Percentiles rank a stretch among this genome's conserved stretches.
Conservation (phyloP, 2,113 vertebrate genomes). For the Baryphthengus martii region DNA sequence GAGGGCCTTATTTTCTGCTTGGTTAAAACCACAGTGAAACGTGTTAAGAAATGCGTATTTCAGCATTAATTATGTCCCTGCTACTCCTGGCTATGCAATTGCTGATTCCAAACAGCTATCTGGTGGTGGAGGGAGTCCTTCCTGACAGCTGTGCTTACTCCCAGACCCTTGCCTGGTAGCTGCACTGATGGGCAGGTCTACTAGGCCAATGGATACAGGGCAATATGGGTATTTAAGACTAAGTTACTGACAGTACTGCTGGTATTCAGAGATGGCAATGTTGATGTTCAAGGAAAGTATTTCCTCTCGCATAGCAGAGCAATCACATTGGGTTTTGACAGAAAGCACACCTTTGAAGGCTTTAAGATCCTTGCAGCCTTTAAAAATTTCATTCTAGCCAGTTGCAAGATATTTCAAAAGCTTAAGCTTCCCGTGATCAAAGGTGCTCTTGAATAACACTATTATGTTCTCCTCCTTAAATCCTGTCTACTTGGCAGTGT, state of each 20-base stretch:
- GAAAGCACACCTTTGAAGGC: conserved; percentile 63
- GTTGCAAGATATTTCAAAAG: conserved; percentile 68
- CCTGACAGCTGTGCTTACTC: background rate
- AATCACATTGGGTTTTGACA: conserved; percentile 35
- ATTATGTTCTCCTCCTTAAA: conserved; percentile 70
- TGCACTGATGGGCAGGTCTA: background rate
- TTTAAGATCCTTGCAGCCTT: conserved; percentile 56
- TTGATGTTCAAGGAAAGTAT: background rate
- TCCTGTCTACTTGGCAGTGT: conserved; percentile 27
- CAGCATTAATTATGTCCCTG: background rate
- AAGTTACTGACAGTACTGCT: background rate
- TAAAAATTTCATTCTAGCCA: conserved; percentile 67
- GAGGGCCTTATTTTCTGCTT: background rate
- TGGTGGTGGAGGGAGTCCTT: background rate
- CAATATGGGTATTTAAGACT: background rate
- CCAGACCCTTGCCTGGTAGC: background rate
- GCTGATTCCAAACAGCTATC: background rate
- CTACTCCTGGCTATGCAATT: background rate
- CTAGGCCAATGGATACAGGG: background rate
- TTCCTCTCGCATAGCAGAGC: conserved; percentile 1
- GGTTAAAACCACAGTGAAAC: background rate
- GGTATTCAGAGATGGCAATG: background rate
- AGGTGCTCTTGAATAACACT: conserved; percentile 43
- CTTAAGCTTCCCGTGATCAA: conserved; percentile 58
- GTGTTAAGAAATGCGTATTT: background rate